phyloP scores from a whole-genome alignment of 2,797 vertebrate genomes.

The Gymnothorax reevesii region DNA sequence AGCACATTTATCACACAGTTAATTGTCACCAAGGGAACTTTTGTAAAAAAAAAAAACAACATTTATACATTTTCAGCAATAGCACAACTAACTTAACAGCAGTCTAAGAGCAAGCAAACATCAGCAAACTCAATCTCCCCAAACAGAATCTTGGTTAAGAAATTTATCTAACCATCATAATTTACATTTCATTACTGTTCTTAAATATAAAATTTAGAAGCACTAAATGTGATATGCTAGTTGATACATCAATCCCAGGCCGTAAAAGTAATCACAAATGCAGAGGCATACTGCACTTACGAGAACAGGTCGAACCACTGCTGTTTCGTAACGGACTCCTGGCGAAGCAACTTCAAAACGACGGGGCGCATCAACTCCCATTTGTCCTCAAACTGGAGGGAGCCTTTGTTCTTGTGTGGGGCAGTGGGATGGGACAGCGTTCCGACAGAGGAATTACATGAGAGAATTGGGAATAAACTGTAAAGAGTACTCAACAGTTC shows the following conservation, averaged over 20 bases:
- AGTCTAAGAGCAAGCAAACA: not conserved
- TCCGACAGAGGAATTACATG: not conserved
- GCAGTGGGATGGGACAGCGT: conserved; percentile 21
- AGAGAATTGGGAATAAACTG: not conserved
- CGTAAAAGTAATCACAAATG: not conserved
- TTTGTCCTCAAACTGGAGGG: conserved; percentile 99
- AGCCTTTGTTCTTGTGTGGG: conserved; percentile 90
- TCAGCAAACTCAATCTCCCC: not conserved
- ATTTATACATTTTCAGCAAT: not conserved
- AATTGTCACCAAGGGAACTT: not conserved
- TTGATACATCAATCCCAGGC: not conserved
- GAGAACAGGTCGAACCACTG: conserved; percentile 99
- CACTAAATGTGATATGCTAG: not conserved
- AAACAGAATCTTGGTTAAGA: not conserved
- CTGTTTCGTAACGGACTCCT: conserved; percentile 96
- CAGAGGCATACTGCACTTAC: conserved; percentile 65
- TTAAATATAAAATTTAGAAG: not conserved
- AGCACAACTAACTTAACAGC: not conserved
- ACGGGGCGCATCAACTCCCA: conserved; percentile 99
- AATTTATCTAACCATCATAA: not conserved
- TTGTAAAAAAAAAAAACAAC: not conserved
- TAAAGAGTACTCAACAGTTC: not conserved
- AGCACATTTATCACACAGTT: not conserved
- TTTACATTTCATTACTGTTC: not conserved
- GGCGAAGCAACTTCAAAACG: conserved; percentile 94